Evolutionary conservation across 2,797 vertebrate species (phyloP).

Genomic region (Streptopelia turtur): DNA sequence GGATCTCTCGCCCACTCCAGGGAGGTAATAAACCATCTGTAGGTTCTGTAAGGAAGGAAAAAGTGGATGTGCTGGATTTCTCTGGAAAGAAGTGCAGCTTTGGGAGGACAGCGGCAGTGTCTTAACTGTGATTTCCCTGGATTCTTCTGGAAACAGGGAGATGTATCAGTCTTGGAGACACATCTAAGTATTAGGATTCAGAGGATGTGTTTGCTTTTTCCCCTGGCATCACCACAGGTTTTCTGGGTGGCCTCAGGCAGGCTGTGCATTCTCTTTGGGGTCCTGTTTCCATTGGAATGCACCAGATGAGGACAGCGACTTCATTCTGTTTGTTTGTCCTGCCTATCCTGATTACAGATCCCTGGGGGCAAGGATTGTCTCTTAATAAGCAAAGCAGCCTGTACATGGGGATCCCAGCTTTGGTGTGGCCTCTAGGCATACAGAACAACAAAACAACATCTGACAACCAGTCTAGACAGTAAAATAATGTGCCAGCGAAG

Average conservation of each 20-base stretch:
- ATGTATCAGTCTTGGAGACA: background rate
- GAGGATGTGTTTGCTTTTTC: background rate
- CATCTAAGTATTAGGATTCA: background rate
- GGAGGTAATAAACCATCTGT: background rate
- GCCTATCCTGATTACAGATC: slow-evolving; percentile 31
- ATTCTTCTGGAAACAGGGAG: background rate
- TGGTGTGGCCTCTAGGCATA: slow-evolving; percentile 28
- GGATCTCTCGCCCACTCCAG: background rate
- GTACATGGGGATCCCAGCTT: slow-evolving; percentile 35
- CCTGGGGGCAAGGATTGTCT: slow-evolving; percentile 30
- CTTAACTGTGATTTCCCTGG: background rate
- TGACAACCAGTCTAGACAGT: slow-evolving; percentile 53
- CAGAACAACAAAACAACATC: slow-evolving; percentile 40
- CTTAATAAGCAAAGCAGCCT: slow-evolving; percentile 41
- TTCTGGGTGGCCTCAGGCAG: slow-evolving; percentile 7
- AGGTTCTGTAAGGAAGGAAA: background rate
- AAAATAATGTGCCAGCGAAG: slow-evolving; percentile 21
- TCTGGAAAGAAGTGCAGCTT: background rate
- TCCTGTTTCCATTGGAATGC: background rate
- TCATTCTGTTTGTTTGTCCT: slow-evolving; percentile 54
- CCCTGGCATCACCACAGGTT: background rate
- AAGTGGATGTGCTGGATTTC: background rate
- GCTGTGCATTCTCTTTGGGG: background rate
- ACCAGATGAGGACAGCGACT: background rate
- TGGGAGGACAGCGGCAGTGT: background rate